Percentiles rank a stretch among this genome's conserved stretches.
Conservation (phyloP, 2,888 invertebrate genomes). For the Notodonta ziczac region DNA sequence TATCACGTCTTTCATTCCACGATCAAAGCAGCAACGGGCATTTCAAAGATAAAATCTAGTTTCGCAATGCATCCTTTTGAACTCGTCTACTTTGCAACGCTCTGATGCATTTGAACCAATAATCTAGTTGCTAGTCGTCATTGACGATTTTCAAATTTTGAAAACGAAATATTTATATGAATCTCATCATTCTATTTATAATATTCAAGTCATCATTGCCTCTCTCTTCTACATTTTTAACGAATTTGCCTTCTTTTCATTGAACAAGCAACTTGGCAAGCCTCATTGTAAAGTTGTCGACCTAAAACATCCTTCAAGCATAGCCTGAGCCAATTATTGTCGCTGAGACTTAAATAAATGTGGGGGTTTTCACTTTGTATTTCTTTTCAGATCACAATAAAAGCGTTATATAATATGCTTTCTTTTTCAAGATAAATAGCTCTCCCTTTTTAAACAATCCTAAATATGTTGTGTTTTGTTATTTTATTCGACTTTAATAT, state of each 20-base stretch:
- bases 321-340: constrained; percentile 38
- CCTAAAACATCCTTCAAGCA: constrained; percentile 33
- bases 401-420: background rate
- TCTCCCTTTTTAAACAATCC: background rate
- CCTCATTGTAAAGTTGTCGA: constrained; percentile 32
- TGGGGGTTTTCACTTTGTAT: constrained; percentile 21
- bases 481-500: too few species aligned
- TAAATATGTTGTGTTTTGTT: too few species aligned
- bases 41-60: constrained; percentile 1
- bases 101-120: background rate
- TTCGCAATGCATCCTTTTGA: constrained; percentile 4
- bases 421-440: background rate
- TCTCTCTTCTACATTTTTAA: background rate
- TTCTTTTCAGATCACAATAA: background rate
- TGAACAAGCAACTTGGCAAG: constrained; percentile 36
- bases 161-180: too few species aligned
- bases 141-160: too few species aligned
- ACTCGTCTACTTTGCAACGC: background rate
- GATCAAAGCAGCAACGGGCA: constrained; percentile 1
- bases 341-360: constrained; percentile 27
- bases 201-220: background rate
- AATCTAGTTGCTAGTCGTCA: too few species aligned
- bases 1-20: background rate
- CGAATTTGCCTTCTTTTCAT: constrained; percentile 1
- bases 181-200: background rate